Evolutionary conservation across 2,113 vertebrate genomes (phyloP), one percentile per base, ranked within the genome.

Genomic region (Chaenogobius annularis): DNA sequence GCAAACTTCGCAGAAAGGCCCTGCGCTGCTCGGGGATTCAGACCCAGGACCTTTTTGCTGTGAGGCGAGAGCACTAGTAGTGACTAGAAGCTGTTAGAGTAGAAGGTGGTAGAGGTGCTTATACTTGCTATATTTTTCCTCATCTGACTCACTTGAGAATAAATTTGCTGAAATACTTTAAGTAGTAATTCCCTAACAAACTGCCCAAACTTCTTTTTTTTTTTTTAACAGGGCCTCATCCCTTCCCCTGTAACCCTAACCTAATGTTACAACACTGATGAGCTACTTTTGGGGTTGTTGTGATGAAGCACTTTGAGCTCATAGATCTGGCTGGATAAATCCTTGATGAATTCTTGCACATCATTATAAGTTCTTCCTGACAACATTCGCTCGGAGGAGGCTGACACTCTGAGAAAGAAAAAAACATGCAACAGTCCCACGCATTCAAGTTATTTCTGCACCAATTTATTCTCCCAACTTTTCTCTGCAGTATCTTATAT

Each of bases 321-420:
- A 13, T 61, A 61, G 55, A 52, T 66, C 56, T 59, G 14, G 20
- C 5, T 58, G 55, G 9, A 58, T 37, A 47, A 83, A 70, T 61
- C 64, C 62, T 69, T 67, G 75, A 79, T 62, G 69, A 59, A 74
- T 69, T 69, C 70, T 55, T 68, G 74, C 67, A 64, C 78, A 84
- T 82, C 73, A 69, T 86, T 74, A 76, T 50, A 72, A 78, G 54
- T 35, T 61, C 59, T 67, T 72, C 71, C 74, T 56, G 65, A 75
- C 81, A 69, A 43, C 61, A 20, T 56, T 3, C 55, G 22, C 44
- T 8, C 50, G 31, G 71, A 72, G 37, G 23, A 83, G 20, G 15
- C n/a, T 35, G 66, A 71, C 0, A 0, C 65, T 80, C 26, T 44
- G 31, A 73, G 10, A n/a, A 23, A 67, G 3, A 72, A 67, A 72